Base-by-base conservation (phyloP, 1,140 invertebrate genomes). In the Brachionus koreanus region DNA sequence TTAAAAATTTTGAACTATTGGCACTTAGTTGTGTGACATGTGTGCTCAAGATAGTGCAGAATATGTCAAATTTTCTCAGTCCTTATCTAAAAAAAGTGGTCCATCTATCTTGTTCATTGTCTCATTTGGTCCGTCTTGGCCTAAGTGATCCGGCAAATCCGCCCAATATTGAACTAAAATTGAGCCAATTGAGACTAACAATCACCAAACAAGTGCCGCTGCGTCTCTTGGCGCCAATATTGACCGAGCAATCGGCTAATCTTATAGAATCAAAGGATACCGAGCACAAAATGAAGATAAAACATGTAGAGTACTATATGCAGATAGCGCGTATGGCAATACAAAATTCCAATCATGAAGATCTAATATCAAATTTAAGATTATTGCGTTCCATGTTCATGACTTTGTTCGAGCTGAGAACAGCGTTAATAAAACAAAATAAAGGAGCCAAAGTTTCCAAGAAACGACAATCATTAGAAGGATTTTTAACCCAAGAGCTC, bases 21-120 rank as follows among this genome's bases (percentile, higher is more conserved):
- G 87, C 90, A 33, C 83, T 92, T 5, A 91, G 91, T 85, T 90
- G 93, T 9, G 89, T 95, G 0, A 93, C 93, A 13, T 91, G 93
- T 0, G 86, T 95, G 19, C 91, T 93, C 77, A 94, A 94, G 86
- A 91, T 96, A 25, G 90, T 95, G 1, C 93, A 94, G 84, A 92
- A 92, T 23, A 85, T 95, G 25, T 91, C 93, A 0, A 88, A 92
- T 3, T 95, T 96, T 85, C 86, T 96, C 25, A 94, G 93, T 84
- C 92, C 93, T 0, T 96, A 95, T 87, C 87, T 96, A 37, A 90
- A 92, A 37, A 57, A 42, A 63, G 82, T 92, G 93, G 83, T 90
- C 96, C 35, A 85, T 95, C 3, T 83, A 46, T 85, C 88, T 3
- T 83, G 84, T 82, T 42, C 77, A 10, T 65, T 84, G 16, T 57